Conservation (phyloP, 2,888 invertebrate genomes). For the Serrognathus titanus region DNA sequence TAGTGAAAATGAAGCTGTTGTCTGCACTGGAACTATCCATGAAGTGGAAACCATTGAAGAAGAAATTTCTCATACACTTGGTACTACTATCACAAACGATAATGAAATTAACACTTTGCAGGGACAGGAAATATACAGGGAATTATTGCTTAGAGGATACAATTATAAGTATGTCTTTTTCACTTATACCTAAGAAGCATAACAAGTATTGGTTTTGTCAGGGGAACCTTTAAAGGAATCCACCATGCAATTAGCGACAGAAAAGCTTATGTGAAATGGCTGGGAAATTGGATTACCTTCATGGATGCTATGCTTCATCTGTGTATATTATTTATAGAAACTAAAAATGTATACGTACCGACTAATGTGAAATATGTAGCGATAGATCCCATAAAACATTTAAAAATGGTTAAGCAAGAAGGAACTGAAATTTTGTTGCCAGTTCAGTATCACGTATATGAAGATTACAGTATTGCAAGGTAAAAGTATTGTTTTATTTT, state of each 20-base stretch:
- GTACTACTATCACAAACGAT: not conserved
- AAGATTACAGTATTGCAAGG: not conserved
- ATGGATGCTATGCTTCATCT: slow-evolving; percentile 86
- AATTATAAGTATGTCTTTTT: too few species aligned
- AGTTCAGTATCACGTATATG: slow-evolving; percentile 43
- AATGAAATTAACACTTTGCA: too few species aligned
- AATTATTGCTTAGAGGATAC: too few species aligned
- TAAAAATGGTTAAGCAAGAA: slow-evolving; percentile 14
- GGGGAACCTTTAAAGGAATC: too few species aligned
- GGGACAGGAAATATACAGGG: too few species aligned
- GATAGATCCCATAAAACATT: slow-evolving; percentile 20
- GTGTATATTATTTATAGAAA: slow-evolving; percentile 65
- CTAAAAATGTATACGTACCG: slow-evolving; percentile 68
- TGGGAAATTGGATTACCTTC: slow-evolving; percentile 37
- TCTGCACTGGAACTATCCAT: slow-evolving; percentile 65
- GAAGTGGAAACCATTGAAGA: slow-evolving; percentile 38
- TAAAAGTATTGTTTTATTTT: not conserved
- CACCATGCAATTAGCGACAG: too few species aligned
- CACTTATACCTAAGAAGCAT: too few species aligned
- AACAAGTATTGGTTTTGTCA: too few species aligned
- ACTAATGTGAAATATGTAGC: slow-evolving; percentile 37
- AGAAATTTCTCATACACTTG: not conserved
- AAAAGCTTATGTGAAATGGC: too few species aligned
- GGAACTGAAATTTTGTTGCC: slow-evolving; percentile 38
- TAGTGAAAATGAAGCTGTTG: slow-evolving; percentile 62